These are phyloP conservation scores for Brachionichthys hirsutus DNA, from an alignment of 2,113 vertebrate genomes.

Conservation along the genomic window DNA sequence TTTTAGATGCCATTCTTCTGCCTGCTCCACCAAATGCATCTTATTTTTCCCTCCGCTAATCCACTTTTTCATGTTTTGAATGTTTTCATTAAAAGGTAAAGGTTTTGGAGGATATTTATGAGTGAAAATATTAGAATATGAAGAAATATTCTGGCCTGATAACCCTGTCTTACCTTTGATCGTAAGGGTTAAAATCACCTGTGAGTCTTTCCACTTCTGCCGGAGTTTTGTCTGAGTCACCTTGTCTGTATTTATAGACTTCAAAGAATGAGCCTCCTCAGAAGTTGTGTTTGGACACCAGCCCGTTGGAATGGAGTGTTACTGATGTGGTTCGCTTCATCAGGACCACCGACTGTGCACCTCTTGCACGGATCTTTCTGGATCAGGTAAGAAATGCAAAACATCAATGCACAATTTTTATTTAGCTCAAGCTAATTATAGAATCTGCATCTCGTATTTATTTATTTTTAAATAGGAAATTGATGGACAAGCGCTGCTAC, in stretches of 20 bases:
- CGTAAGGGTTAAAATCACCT: constrained; percentile 12
- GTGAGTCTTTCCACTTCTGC: constrained; percentile 11
- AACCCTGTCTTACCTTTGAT: no score
- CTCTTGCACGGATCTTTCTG: constrained; percentile 91
- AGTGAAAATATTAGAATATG: no score
- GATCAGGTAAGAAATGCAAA: constrained; percentile 85
- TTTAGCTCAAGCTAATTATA: neutral
- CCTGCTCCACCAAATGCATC: no score
- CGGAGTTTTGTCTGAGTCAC: constrained; percentile 23
- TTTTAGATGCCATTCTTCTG: no score
- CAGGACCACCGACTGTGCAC: constrained; percentile 94
- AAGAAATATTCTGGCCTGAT: no score
- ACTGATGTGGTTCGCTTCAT: constrained; percentile 95
- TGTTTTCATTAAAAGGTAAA: no score
- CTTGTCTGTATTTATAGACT: constrained; percentile 55
- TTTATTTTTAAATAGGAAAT: constrained; percentile 84
- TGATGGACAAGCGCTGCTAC: constrained; percentile 94
- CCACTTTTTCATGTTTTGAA: no score
- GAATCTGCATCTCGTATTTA: neutral
- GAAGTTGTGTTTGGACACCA: constrained; percentile 92
- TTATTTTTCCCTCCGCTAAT: no score
- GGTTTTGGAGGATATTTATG: no score
- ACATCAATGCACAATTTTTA: neutral
- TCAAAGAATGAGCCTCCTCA: constrained; percentile 85
- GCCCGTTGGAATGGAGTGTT: constrained; percentile 95